A percentile compares a stretch with the other conserved stretches of the same genome.
Conservation (phyloP, 1,140 invertebrate species). For the Macrotrachela quadricornifera region DNA sequence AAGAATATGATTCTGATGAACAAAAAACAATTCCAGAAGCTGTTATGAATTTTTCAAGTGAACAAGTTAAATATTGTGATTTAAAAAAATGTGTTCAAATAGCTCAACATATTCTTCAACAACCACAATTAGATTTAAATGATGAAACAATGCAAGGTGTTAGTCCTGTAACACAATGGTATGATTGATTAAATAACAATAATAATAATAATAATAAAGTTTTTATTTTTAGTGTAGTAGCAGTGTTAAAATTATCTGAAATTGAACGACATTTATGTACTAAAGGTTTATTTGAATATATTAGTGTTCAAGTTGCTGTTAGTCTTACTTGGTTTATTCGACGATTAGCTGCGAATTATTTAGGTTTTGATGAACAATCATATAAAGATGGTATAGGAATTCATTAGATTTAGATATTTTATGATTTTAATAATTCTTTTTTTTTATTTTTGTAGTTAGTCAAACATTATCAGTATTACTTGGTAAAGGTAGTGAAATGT, state of each 20-base stretch:
- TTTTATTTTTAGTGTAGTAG: conserved; percentile 34
- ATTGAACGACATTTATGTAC: conserved; percentile 40
- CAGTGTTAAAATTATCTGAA: conserved; percentile 44
- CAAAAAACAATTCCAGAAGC: too few relatives aligned
- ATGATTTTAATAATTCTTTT: too few relatives aligned
- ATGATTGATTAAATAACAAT: background rate
- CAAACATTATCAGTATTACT: conserved; percentile 38
- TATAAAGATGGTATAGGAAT: conserved; percentile 42
- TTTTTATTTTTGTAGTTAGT: conserved; percentile 26
- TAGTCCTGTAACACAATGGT: conserved; percentile 17
- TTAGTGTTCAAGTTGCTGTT: conserved; percentile 57
- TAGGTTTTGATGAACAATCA: conserved; percentile 42
- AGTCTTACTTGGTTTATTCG: conserved; percentile 57
- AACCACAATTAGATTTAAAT: too few relatives aligned
- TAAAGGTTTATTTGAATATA: conserved; percentile 38
- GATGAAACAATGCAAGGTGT: conserved; percentile 39
- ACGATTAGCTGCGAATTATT: conserved; percentile 50
- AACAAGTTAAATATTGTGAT: too few relatives aligned
- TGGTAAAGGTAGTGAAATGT: conserved; percentile 35
- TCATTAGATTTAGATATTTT: too few relatives aligned
- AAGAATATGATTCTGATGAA: too few relatives aligned
- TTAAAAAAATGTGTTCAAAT: too few relatives aligned
- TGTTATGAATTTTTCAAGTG: too few relatives aligned
- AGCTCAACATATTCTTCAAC: too few relatives aligned
- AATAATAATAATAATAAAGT: background rate